Evolutionary conservation across 2,888 invertebrate species (phyloP).

Genomic region (Micoletzkya japonica): DNA sequence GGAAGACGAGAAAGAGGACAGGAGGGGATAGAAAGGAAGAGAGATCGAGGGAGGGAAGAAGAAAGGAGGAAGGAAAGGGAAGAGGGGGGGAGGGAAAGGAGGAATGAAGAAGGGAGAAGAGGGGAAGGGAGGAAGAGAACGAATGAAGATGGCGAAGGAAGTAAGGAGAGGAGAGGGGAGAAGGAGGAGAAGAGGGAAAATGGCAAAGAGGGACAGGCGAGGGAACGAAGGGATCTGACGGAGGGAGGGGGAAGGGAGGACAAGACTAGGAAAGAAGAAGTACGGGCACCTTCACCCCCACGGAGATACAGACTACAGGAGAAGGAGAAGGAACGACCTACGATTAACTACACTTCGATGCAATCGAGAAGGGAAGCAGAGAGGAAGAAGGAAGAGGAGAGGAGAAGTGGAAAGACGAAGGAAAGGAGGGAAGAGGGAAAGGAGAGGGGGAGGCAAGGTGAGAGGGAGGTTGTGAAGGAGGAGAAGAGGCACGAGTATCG

Average conservation of each 20-base stretch:
- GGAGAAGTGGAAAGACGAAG: not conserved
- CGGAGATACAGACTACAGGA: not conserved
- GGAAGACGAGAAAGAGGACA: too few relatives aligned
- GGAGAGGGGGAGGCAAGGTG: not conserved
- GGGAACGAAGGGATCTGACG: not conserved
- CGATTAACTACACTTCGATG: not conserved
- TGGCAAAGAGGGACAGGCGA: not conserved
- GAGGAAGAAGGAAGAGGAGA: not conserved
- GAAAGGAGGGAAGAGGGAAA: not conserved
- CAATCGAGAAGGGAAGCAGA: constrained; percentile 1
- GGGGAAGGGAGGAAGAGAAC: constrained; percentile 15
- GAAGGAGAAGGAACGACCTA: not conserved
- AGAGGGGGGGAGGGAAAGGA: constrained; percentile 25
- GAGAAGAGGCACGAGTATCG: constrained; percentile 25
- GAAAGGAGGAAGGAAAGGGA: not conserved
- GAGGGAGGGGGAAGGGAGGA: not conserved
- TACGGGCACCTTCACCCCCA: not conserved
- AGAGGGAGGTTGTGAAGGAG: constrained; percentile 4
- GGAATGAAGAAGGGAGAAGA: constrained; percentile 6
- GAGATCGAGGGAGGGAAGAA: too few relatives aligned
- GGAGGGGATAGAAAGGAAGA: too few relatives aligned
- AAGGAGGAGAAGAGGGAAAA: not conserved
- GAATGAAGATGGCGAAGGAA: constrained; percentile 1
- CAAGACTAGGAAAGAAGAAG: not conserved
- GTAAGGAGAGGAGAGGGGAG: not conserved